Conservation (phyloP, 2,888 invertebrate genomes). For the Parasteatoda lunata region DNA sequence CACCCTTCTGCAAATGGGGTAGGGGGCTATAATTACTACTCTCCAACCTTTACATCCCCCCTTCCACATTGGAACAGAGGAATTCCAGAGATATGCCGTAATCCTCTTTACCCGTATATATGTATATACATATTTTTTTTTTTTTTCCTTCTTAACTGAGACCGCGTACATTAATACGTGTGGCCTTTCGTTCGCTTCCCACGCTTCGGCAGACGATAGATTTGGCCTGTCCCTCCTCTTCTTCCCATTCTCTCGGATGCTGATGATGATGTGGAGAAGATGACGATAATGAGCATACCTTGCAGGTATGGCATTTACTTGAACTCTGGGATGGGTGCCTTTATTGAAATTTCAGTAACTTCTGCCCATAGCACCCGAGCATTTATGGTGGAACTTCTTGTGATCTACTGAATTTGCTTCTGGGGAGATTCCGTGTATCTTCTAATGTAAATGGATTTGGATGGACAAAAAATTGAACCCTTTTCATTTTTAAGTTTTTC, state of each 20-base stretch:
- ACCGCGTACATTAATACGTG: slow-evolving; percentile 42
- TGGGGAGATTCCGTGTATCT: too few relatives aligned
- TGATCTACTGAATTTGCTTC: too few relatives aligned
- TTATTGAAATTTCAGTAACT: slow-evolving; percentile 5
- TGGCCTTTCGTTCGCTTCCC: slow-evolving; percentile 58
- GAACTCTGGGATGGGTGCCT: not conserved
- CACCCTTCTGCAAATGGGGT: slow-evolving; percentile 19
- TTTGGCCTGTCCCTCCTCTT: not conserved
- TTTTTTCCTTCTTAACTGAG: not conserved
- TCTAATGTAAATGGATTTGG: too few relatives aligned
- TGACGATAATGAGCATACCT: not conserved
- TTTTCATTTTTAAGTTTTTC: too few relatives aligned
- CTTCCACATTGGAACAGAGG: slow-evolving; percentile 1
- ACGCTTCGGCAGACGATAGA: slow-evolving; percentile 37
- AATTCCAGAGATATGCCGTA: slow-evolving; percentile 27
- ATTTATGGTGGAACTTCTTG: too few relatives aligned
- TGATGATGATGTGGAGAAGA: not conserved
- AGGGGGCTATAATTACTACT: slow-evolving; percentile 52
- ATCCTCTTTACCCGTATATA: slow-evolving; percentile 7
- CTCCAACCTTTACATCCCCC: slow-evolving; percentile 22
- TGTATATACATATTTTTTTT: slow-evolving; percentile 6
- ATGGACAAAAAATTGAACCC: too few relatives aligned
- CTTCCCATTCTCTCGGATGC: not conserved
- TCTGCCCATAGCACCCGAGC: not conserved
- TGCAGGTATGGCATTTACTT: not conserved